Base-by-base conservation (phyloP, 2,113 vertebrate species). In the Tyto alba region DNA sequence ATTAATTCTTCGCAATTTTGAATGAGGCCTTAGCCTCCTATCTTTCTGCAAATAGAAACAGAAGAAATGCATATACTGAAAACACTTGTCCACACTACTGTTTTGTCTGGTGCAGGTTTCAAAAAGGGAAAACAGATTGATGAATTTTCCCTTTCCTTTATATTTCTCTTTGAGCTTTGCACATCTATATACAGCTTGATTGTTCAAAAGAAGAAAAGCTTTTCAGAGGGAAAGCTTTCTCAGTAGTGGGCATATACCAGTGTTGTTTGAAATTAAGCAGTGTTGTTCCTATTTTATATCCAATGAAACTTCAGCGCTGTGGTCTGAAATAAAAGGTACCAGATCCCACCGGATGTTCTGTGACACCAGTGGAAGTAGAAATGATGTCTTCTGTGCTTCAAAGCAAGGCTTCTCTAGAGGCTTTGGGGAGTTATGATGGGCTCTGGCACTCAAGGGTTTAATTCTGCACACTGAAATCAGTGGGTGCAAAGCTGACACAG, bases 221-320 rank as follows among this genome's bases (percentile, higher is more conserved):
- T 86, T 64, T 76, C 8, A 8, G 52, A 84, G 53, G n/a, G 40
- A 86, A 77, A 75, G 6, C 25, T 76, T 20, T 69, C 43, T 57
- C n/a, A 47, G 38, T 50, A 63, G n/a, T 32, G 41, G n/a, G 34
- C 12, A 12, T 1, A 1, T 40, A 53, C 16, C 10, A 13, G 0
- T 80, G 27, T 63, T 87, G 19, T 52, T 83, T 77, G 78, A 71
- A 38, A 55, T 76, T 22, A 71, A 59, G 48, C 67, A 79, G 8
- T 62, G 21, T 3, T 69, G 15, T 63, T 83, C 30, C 23, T 73
- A 1, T 84, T 89, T 92, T 71, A 36, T 56, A 74, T 67, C n/a
- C 63, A 55, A 36, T 30, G 57, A 81, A 80, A 71, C 29, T 45
- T 77, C 25, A 69, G 32, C 55, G 26, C 22, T 55, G 30, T 29